Evolutionary conservation across 1,140 invertebrate genomes (phyloP).

Genomic region (Trichomalopsis sarcophagae): DNA sequence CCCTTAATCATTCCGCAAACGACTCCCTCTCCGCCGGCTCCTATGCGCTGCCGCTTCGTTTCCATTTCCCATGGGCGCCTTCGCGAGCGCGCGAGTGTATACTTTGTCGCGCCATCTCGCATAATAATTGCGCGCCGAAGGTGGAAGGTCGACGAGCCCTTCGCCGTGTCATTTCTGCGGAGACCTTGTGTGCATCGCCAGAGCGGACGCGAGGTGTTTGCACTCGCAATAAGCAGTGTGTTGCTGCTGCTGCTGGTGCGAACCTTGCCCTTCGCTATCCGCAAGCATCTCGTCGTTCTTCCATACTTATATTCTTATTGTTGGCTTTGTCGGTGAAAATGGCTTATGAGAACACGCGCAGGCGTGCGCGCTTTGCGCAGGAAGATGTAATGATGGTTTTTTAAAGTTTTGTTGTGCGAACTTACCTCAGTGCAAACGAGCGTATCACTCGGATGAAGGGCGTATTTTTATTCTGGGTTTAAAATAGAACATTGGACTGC

Average conservation of each 20-base stretch:
- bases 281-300: background rate
- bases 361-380: background rate
- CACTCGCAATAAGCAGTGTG: background rate
- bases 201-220: constrained; percentile 31
- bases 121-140: background rate
- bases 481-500: no score
- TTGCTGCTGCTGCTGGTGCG: background rate
- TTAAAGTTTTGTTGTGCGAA: background rate
- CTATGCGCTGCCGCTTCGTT: background rate
- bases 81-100: background rate
- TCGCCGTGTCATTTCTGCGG: background rate
- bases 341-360: constrained; percentile 20
- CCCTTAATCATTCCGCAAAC: constrained; percentile 1
- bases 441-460: background rate
- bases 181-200: background rate
- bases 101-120: constrained; percentile 11
- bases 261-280: constrained; percentile 29
- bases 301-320: background rate
- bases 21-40: background rate
- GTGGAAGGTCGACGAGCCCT: background rate
- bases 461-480: no score
- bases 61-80: background rate
- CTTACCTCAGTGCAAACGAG: background rate
- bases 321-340: background rate
- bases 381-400: background rate